Percentiles rank a stretch among this genome's conserved stretches.
Conservation (phyloP, 2,888 invertebrate genomes). For the Malacosoma neustria region DNA sequence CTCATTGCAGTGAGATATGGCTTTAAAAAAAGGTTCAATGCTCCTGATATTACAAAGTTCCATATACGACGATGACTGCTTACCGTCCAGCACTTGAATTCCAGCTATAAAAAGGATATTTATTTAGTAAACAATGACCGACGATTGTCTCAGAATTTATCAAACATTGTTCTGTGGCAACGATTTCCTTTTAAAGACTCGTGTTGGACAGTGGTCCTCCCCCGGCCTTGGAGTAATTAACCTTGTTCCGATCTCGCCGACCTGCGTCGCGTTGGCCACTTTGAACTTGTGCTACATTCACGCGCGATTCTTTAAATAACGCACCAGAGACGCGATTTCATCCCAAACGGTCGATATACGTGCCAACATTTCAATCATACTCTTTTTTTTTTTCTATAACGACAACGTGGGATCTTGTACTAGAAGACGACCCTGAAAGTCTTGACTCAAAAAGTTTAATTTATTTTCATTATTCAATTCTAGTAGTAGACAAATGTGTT, state of each 20-base stretch:
- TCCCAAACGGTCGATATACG: slow-evolving; percentile 25
- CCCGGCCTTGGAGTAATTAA: slow-evolving; percentile 64
- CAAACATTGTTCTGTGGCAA: not conserved
- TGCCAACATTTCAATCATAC: slow-evolving; percentile 57
- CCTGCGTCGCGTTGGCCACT: slow-evolving; percentile 39
- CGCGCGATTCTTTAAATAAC: slow-evolving; percentile 57
- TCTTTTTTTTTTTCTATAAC: slow-evolving; percentile 36
- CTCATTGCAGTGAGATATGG: no score
- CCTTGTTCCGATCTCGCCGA: slow-evolving; percentile 52
- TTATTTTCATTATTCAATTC: no score
- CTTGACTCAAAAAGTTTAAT: no score
- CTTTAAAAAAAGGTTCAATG: no score
- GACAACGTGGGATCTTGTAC: slow-evolving; percentile 39
- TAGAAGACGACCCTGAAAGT: not conserved
- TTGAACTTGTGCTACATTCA: slow-evolving; percentile 68
- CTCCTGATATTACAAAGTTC: slow-evolving; percentile 4
- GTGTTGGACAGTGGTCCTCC: slow-evolving; percentile 29
- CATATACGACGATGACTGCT: no score
- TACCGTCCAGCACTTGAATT: no score
- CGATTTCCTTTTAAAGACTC: slow-evolving; percentile 7
- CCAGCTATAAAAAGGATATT: no score
- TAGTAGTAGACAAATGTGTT: no score
- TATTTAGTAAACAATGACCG: not conserved
- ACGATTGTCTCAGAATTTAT: not conserved
- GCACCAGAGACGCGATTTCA: slow-evolving; percentile 33